Conservation (phyloP, 2,113 vertebrate species). For the human region DNA sequence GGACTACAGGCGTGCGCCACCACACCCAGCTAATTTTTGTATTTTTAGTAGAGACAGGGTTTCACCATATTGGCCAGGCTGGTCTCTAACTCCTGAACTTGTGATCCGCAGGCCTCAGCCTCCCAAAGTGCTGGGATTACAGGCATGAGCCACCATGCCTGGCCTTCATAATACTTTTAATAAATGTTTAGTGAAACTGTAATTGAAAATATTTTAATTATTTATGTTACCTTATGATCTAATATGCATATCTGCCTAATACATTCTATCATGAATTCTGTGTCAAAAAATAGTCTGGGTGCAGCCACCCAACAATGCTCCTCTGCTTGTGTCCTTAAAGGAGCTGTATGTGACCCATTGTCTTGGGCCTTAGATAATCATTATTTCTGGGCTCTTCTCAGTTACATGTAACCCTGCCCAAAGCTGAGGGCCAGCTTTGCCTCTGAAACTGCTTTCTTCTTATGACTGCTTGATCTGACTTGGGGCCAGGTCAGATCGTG, state of each 20-base stretch:
- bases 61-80: too few relatives aligned
- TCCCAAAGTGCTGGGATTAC: too few relatives aligned
- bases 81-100: too few relatives aligned
- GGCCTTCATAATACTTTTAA: neutral
- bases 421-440: neutral
- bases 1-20: too few relatives aligned
- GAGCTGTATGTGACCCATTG: neutral
- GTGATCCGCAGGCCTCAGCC: too few relatives aligned
- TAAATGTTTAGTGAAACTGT: neutral
- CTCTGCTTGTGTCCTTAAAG: neutral
- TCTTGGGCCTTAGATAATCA: neutral
- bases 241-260: neutral
- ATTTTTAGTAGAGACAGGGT: too few relatives aligned
- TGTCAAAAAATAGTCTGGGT: neutral
- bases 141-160: too few relatives aligned
- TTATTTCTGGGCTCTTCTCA: neutral
- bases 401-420: neutral
- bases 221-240: neutral
- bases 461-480: too few relatives aligned
- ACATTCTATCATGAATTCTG: neutral
- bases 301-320: neutral
- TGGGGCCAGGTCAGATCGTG: neutral
- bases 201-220: neutral
- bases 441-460: neutral
- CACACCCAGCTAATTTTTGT: too few relatives aligned